phyloP scores from a whole-genome alignment of 1,140 invertebrate genomes.

The Acromyrmex echinatior region DNA sequence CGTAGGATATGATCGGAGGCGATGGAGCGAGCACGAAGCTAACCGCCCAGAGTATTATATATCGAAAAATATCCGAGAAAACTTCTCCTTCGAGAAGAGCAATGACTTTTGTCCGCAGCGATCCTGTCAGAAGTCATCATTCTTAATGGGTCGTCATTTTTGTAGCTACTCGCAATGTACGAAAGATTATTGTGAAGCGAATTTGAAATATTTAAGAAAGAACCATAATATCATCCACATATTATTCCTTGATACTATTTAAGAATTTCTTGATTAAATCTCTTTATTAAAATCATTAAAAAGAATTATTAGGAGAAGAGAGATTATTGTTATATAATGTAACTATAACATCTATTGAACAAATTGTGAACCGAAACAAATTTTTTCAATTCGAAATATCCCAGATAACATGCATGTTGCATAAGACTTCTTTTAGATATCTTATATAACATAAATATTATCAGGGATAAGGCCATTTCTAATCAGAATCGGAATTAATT shows the following conservation, averaged over 20 bases:
- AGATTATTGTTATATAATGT: not conserved
- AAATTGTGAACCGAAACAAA: slow-evolving; percentile 40
- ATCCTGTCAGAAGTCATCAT: slow-evolving; percentile 71
- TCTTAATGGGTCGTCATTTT: slow-evolving; percentile 71
- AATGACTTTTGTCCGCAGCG: slow-evolving; percentile 79
- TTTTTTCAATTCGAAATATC: not conserved
- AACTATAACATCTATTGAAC: slow-evolving; percentile 1
- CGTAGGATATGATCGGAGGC: slow-evolving; percentile 81
- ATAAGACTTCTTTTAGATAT: too few species aligned
- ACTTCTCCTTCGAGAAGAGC: slow-evolving; percentile 76
- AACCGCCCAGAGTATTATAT: slow-evolving; percentile 84
- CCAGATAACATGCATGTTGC: too few species aligned
- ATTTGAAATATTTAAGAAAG: not conserved
- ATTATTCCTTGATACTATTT: not conserved
- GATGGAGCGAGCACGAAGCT: slow-evolving; percentile 83
- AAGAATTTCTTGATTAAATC: not conserved
- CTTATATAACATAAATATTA: too few species aligned
- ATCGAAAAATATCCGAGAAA: slow-evolving; percentile 82
- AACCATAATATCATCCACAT: not conserved
- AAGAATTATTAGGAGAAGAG: not conserved
- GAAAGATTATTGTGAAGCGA: slow-evolving; percentile 18
- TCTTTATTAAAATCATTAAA: not conserved
- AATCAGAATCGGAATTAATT: not conserved
- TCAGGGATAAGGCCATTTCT: too few species aligned
- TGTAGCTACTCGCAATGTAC: slow-evolving; percentile 45